These are phyloP conservation scores for Pseudococcus jackbeardsleyi DNA, from an alignment of 2,888 invertebrate genomes.

Conservation along the genomic window DNA sequence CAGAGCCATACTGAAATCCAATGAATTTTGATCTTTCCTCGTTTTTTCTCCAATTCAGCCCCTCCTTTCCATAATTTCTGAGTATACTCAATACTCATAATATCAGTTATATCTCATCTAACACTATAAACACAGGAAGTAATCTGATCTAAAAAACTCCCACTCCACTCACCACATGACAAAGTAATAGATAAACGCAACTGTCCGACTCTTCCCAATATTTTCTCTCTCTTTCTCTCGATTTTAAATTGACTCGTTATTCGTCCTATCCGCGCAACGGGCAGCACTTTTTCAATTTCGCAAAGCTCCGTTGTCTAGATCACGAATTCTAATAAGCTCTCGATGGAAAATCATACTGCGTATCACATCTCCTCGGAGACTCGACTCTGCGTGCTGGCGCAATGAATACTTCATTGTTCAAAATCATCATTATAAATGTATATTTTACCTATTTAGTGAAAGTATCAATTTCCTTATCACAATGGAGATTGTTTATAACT, in stretches of 20 bases:
- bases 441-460: slow-evolving; percentile 43
- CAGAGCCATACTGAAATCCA: too few species aligned
- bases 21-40: too few species aligned
- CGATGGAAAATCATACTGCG: slow-evolving; percentile 4
- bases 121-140: not conserved
- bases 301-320: not conserved
- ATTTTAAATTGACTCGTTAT: not conserved
- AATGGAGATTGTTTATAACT: slow-evolving; percentile 1
- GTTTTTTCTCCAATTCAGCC: too few species aligned
- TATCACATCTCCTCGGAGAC: not conserved
- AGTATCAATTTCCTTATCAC: slow-evolving; percentile 27
- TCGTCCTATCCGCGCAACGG: not conserved
- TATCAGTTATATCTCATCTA: not conserved
- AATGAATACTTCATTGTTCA: not conserved
- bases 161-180: too few species aligned
- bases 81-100: too few species aligned
- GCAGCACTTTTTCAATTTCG: slow-evolving; percentile 12
- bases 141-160: not conserved
- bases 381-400: not conserved
- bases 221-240: not conserved
- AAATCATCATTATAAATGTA: slow-evolving; percentile 1
- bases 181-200: too few species aligned
- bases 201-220: too few species aligned
- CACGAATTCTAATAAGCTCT: slow-evolving; percentile 7
- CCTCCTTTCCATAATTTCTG: too few species aligned